Base-by-base conservation (phyloP, 2,888 invertebrate genomes). In the Creontiades dilutus region DNA sequence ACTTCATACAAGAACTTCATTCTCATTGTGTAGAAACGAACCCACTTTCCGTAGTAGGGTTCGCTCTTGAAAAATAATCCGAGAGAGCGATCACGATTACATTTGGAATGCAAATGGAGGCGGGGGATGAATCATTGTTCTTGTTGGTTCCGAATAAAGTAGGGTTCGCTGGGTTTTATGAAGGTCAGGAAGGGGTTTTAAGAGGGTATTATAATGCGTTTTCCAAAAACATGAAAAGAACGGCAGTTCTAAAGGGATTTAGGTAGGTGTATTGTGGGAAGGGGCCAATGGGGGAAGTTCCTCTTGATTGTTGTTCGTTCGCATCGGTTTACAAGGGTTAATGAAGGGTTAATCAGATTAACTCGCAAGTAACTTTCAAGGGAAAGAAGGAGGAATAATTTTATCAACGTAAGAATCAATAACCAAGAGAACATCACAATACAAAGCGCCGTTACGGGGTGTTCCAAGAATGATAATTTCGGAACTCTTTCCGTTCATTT, bases 81-180 rank as follows among this genome's bases (percentile, higher is more conserved):
- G 57, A 61, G 46, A 85, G 61, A 85, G 61, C 85, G 61, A 85
- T 85, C 85, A 85, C 85, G 61, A 85, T 85, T 57, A 61, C 85
- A 85, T 85, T 85, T 85, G 61, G 61, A 85, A 85, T 57, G 85
- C 85, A 85, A 85, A 85, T 85, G 85, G 14, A 27, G 13, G 46
- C 19, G 61, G n/a, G 68, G 12, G 68, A 19, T 7, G 68, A 68
- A 23, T 19, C 19, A 68, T 68, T 23, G 23, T 68, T 68, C 23
- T 68, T 68, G 23, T 68, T 27, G 57, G 57, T n/a, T 13, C 27
- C 23, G 68, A 68, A 68, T 68, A 68, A 68, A 68, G 68, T 68
- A 12, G 23, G 14, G 68, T 13, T 23, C 23, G 68, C 5, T 7
- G 68, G 61, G n/a, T 14, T 61, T 61, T 68, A 68, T 68, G 68